Conservation (phyloP, 2,888 invertebrate genomes). For the Athalia circularis region DNA sequence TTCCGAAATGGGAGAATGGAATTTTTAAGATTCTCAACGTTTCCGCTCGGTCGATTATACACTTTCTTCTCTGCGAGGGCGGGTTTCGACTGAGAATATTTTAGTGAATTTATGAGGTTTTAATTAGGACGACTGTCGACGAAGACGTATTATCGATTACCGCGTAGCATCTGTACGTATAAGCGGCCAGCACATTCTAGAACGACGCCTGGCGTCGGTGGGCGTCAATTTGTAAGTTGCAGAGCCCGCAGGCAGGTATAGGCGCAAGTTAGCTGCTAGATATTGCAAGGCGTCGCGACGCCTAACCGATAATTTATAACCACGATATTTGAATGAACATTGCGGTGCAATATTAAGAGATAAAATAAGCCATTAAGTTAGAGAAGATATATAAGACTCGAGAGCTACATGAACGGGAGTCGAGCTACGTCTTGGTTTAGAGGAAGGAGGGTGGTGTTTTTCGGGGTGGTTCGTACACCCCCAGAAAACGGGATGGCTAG, state of each 20-base stretch:
- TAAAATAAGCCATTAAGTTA: constrained; percentile 72
- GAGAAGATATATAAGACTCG: constrained; percentile 48
- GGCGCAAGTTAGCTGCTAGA: too few species aligned
- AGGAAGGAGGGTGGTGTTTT: constrained; percentile 5
- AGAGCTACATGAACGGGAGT: constrained; percentile 17
- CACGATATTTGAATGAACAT: constrained; percentile 58
- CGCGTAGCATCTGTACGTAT: neutral
- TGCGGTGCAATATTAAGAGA: constrained; percentile 65
- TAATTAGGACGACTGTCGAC: constrained; percentile 36
- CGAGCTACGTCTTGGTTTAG: constrained; percentile 29
- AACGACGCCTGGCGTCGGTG: constrained; percentile 14
- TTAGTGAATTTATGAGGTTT: constrained; percentile 16
- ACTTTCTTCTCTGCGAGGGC: too few species aligned
- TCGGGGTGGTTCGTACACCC: constrained; percentile 19
- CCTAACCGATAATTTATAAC: constrained; percentile 54
- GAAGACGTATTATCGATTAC: constrained; percentile 27
- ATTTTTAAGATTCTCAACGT: too few species aligned
- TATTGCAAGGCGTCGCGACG: constrained; percentile 19
- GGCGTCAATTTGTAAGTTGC: neutral
- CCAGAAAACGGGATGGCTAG: constrained; percentile 15
- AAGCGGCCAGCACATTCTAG: neutral
- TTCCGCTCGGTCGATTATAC: too few species aligned
- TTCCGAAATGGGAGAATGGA: too few species aligned
- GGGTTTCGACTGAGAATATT: neutral
- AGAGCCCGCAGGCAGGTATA: too few species aligned